Evolutionary conservation across 2,888 invertebrate species (phyloP).

Genomic region (Drosophila pseudotalamancana): DNA sequence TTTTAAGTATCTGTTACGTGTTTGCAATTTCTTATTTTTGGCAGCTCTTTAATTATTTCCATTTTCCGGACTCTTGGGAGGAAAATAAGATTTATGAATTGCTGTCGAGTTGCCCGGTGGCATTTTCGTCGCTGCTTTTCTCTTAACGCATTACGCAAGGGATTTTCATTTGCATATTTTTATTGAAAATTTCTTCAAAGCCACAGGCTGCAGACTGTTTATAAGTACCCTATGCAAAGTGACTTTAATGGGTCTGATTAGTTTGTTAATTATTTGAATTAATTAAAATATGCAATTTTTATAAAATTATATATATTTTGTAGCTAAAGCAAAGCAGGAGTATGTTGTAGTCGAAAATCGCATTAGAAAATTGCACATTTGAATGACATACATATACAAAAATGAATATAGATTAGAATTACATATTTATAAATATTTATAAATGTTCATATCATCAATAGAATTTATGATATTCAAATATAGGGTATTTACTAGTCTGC

Average conservation of each 20-base stretch:
- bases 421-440: not conserved
- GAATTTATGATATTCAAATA: too few species aligned
- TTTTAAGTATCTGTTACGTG: not conserved
- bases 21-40: not conserved
- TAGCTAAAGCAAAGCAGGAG: too few species aligned
- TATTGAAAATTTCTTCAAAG: not conserved
- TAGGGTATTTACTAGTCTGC: constrained; percentile 1
- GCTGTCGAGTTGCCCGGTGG: not conserved
- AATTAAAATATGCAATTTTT: too few species aligned
- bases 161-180: constrained; percentile 10
- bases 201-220: too few species aligned
- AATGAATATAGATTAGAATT: too few species aligned
- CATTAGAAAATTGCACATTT: too few species aligned
- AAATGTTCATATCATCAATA: not conserved
- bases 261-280: too few species aligned
- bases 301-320: too few species aligned
- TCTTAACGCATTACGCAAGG: not conserved
- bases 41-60: not conserved
- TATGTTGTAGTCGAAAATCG: too few species aligned
- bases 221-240: too few species aligned
- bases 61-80: not conserved
- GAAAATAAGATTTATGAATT: not conserved
- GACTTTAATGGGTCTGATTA: too few species aligned
- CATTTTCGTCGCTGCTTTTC: not conserved
- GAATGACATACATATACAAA: too few species aligned